Base-by-base conservation (phyloP, 2,888 invertebrate genomes). In the Epistrophe grossulariae region DNA sequence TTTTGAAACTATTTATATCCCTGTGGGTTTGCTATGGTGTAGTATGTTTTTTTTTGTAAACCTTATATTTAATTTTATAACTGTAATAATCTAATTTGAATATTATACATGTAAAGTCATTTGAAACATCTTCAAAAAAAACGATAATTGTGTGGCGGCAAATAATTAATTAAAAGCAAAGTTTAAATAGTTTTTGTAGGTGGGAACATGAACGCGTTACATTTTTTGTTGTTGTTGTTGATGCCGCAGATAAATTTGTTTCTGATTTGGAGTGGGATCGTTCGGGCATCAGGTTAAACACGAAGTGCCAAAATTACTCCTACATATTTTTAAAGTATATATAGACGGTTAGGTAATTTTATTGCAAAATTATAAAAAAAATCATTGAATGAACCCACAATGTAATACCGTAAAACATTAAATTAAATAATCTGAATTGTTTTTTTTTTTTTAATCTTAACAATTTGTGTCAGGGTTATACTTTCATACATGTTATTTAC, bases 381-480 rank as follows among this genome's bases (percentile, higher is more conserved):
- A 35, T 17, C 4, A 35, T 31, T 35, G 4, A n/a, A 59, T 10
- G 10, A 52, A 59, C 59, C 59, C 35, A 59, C 59, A 35, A 6
- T 13, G 2, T n/a, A 28, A 31, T n/a, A n/a, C n/a, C 24, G 24
- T 24, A 24, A 15, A 28, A 0, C 2, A 31, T 28, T 55, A 0
- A 31, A 19, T 1, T 5, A 57, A 28, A 57, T n/a, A 6, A n/a
- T 57, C 10, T 43, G 4, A 74, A 68, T 43, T 50, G 19, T 52
- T 74, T 43, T 55, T 24, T 24, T 24, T 13, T 4, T 79, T 50
- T 57, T 64, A 40, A 45, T 57, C 4, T 11, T 5, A 55, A 48
- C 17, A 60, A 79, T 59, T 59, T 59, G n/a, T 72, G 79, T 73
- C 79, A 73, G 28, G 66, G 62, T 45, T 45, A 45, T 78, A 24